Conservation (phyloP, 2,113 vertebrate species). For the Phoxinus phoxinus region DNA sequence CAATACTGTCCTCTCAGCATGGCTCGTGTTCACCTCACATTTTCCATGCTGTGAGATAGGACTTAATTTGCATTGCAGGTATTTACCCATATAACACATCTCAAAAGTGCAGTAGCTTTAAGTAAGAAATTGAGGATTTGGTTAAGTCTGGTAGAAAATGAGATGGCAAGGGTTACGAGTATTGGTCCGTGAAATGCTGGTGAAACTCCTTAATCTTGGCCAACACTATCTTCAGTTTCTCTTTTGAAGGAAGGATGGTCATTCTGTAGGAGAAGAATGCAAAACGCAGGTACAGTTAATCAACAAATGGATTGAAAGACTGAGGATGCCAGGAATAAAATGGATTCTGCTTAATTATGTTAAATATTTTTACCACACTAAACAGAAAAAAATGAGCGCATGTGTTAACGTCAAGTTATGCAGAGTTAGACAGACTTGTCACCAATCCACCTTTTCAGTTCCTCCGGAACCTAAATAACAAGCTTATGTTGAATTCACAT, state of each 20-base stretch:
- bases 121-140: background rate
- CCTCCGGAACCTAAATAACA: no score
- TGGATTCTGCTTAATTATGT: no score
- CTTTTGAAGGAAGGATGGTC: conserved; percentile 76
- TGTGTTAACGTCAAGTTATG: no score
- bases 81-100: background rate
- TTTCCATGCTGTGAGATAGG: background rate
- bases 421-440: no score
- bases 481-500: no score
- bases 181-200: conserved; percentile 69
- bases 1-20: background rate
- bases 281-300: background rate
- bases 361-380: no score
- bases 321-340: background rate
- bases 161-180: conserved; percentile 58
- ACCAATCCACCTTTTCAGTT: no score
- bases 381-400: no score
- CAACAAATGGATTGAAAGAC: background rate
- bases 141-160: background rate
- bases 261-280: conserved; percentile 66
- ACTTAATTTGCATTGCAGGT: background rate
- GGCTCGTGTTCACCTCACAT: background rate
- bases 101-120: background rate
- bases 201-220: conserved; percentile 76
- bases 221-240: conserved; percentile 74